Evolutionary conservation across 2,113 vertebrate species (phyloP), one percentile per base, ranked within the genome.

Genomic region (Corythaeola cristata): DNA sequence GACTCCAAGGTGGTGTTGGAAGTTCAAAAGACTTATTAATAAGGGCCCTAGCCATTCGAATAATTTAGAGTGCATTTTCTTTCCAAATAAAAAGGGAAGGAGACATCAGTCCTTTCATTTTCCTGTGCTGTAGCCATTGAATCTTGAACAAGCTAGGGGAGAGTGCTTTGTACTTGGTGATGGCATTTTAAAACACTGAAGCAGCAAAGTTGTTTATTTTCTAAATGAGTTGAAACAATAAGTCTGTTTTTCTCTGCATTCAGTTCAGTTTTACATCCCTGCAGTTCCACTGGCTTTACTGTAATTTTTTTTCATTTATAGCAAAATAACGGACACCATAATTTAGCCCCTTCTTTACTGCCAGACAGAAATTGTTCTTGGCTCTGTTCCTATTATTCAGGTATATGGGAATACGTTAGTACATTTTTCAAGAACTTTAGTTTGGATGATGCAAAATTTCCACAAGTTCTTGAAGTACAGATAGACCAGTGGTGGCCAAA

Each of bases 121-220:
- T 93, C 55, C 39, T 76, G 27, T 53, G 58, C 58, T 72, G 49
- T 52, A 85, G 56, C 32, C 49, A 37, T 89, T 88, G 81, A 33
- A 72, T 64, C 27, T 88, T 58, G 39, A 75, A 56, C 19, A 85
- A 56, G 63, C 22, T 41, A 58, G 18, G 15, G 55, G 33, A 79
- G 15, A 62, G 26, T 75, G 32, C 67, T 88, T 73, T 64, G 16
- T 84, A 15, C 35, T 82, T 37, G 58, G 20, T 77, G 59, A 63
- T 82, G 75, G 32, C 55, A 33, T 88, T 97, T 95, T 69, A 88
- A 85, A 89, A 76, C 28, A 91, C 33, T 50, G 53, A 88, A 79
- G 49, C 45, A 93, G 35, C 20, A 23, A 85, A 81, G 44, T 53
- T 76, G 33, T 73, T 91, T 84, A 27, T 81, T 91, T 64, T 88